phyloP scores from a whole-genome alignment of 2,888 invertebrate genomes.

The Chrysodeixis includens region DNA sequence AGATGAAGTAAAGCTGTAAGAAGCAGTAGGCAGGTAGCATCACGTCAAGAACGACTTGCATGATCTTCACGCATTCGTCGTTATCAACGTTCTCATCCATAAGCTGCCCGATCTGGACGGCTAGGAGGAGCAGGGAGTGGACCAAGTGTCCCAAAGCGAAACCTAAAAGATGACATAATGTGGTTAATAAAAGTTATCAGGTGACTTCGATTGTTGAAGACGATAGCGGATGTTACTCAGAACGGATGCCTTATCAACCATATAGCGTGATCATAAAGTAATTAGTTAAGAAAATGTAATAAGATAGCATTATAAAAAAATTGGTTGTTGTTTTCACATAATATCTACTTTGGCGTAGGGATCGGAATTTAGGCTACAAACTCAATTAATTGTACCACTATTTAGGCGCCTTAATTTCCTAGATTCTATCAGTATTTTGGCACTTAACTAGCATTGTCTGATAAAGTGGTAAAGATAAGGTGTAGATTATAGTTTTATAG shows the following conservation, averaged over 20 bases:
- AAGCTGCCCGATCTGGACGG: conserved; percentile 91
- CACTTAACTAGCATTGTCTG: not conserved
- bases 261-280: not conserved
- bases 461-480: conserved; percentile 14
- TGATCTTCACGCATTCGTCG: conserved; percentile 90
- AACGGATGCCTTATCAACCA: not conserved
- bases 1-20: conserved; percentile 93
- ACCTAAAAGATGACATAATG: conserved; percentile 77
- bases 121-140: conserved; percentile 92
- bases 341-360: no score
- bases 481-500: conserved; percentile 25
- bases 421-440: conserved; percentile 1
- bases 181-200: not conserved
- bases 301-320: no score
- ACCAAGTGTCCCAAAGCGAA: conserved; percentile 94
- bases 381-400: not conserved
- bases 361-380: not conserved
- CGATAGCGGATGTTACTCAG: not conserved
- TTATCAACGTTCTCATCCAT: conserved; percentile 86
- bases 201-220: not conserved
- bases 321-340: no score
- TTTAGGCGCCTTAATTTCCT: not conserved
- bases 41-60: conserved; percentile 91
- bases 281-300: no score
- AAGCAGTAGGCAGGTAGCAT: conserved; percentile 93